phyloP scores from a whole-genome alignment of 1,140 invertebrate species.

The Drosophila sucinea region DNA sequence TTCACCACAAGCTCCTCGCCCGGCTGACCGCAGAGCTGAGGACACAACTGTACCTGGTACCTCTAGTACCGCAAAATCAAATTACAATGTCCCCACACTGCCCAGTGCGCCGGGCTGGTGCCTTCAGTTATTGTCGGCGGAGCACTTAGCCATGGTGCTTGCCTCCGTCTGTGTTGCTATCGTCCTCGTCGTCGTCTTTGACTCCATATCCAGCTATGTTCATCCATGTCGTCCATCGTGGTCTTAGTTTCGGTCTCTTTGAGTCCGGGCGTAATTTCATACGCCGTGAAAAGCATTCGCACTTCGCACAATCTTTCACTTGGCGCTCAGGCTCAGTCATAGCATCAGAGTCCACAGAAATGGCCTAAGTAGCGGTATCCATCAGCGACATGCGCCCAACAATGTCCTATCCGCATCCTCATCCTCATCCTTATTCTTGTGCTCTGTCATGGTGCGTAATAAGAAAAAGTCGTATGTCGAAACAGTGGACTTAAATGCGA shows the following conservation, averaged over 20 bases:
- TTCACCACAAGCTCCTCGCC: not conserved
- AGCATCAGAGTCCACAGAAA: conserved; percentile 10
- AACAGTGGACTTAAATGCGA: conserved; percentile 42
- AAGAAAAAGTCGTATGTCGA: conserved; percentile 39
- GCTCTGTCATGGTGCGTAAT: conserved; percentile 51
- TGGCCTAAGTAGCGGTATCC: conserved; percentile 71
- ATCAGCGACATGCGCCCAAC: conserved; percentile 61
- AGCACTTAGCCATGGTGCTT: conserved; percentile 34
- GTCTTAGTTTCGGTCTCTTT: not conserved
- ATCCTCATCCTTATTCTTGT: not conserved
- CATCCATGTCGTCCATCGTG: no score
- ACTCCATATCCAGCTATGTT: not conserved
- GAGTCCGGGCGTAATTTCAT: conserved; percentile 57
- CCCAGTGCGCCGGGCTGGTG: not conserved
- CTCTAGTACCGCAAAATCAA: conserved; percentile 60
- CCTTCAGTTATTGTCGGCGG: not conserved
- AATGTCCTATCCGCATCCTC: conserved; percentile 40
- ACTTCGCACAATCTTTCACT: conserved; percentile 64
- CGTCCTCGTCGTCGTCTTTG: not conserved
- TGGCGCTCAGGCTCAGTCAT: conserved; percentile 19
- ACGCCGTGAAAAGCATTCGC: conserved; percentile 66
- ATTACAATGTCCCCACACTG: conserved; percentile 52
- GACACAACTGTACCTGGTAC: conserved; percentile 47
- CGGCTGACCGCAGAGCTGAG: conserved; percentile 7
- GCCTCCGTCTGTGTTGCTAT: conserved; percentile 20